Evolutionary conservation across 2,113 vertebrate genomes (phyloP).

Genomic region (Dascyllus trimaculatus): DNA sequence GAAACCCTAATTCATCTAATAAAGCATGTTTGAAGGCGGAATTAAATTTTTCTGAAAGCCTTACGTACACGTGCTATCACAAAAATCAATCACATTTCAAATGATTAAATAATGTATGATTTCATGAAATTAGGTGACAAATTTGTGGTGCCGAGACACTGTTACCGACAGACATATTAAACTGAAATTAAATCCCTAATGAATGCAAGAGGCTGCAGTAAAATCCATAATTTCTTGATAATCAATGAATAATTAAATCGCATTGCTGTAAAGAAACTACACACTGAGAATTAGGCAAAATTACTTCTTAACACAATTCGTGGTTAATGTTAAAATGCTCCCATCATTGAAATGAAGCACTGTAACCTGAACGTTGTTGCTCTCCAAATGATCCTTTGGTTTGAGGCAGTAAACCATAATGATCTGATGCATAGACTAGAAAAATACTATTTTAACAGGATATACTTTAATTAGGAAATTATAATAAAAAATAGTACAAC

Average conservation of each 20-base stretch:
- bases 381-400: neutral
- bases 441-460: slow-evolving; percentile 38
- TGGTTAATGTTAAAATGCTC: neutral
- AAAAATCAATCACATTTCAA: slow-evolving; percentile 64
- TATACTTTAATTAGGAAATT: slow-evolving; percentile 82
- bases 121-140: slow-evolving; percentile 56
- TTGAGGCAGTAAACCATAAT: neutral
- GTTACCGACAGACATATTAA: neutral
- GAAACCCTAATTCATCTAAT: slow-evolving; percentile 77
- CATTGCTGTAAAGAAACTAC: neutral
- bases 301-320: neutral
- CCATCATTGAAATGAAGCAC: no score
- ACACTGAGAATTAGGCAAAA: neutral
- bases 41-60: slow-evolving; percentile 73
- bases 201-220: slow-evolving; percentile 11
- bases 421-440: slow-evolving; percentile 9
- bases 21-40: slow-evolving; percentile 70
- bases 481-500: slow-evolving; percentile 74
- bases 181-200: slow-evolving; percentile 7
- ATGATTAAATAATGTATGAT: slow-evolving; percentile 74
- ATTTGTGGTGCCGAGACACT: slow-evolving; percentile 14
- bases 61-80: slow-evolving; percentile 41
- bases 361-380: no score
- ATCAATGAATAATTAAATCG: slow-evolving; percentile 39
- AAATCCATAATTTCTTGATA: slow-evolving; percentile 23